Base-by-base conservation (phyloP, 2,797 vertebrate species). In the Neomorphus geoffroyi region DNA sequence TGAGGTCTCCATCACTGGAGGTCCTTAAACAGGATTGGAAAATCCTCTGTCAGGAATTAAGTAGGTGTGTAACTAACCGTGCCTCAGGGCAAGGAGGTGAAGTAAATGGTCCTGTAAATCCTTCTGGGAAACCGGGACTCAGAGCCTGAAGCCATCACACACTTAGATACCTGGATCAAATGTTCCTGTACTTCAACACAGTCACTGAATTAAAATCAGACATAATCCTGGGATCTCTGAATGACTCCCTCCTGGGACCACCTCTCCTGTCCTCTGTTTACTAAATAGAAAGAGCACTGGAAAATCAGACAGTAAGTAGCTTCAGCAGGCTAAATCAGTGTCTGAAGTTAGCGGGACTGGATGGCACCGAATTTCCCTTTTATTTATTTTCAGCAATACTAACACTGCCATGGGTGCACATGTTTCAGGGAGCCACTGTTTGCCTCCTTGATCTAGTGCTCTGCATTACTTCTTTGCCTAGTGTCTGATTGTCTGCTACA, bases 11-110 rank as follows among this genome's bases (percentile, higher is more conserved):
- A 11, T 13, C 45, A n/a, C 6, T 32, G 54, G 33, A 90, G 57
- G 26, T 71, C 50, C 53, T 94, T 80, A 43, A 91, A 71, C 2
- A 69, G 46, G 13, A 43, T 33, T 54, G 77, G 75, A 86, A 82
- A 84, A 66, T 1, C 15, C 5, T 65, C 14, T 48, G 16, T 61
- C 11, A n/a, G 41, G 35, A 86, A 74, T 30, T 24, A 78, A 71
- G 41, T 9, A 65, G n/a, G 19, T 35, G 19, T 74, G 51, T 54
- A 90, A 57, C 27, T 89, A 71, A 77, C 57, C 26, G 22, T 37
- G 33, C 65, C 79, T 89, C 69, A 50, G 61, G 91, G 80, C 46
- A 64, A 86, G 51, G 45, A 90, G 37, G 45, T 93, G 72, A 87
- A 85, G 80, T 85, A 86, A 93, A 80, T 0, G 3, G 35, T 89